Base-by-base conservation (phyloP, 2,888 invertebrate genomes). In the Lasioglossum figueresi region DNA sequence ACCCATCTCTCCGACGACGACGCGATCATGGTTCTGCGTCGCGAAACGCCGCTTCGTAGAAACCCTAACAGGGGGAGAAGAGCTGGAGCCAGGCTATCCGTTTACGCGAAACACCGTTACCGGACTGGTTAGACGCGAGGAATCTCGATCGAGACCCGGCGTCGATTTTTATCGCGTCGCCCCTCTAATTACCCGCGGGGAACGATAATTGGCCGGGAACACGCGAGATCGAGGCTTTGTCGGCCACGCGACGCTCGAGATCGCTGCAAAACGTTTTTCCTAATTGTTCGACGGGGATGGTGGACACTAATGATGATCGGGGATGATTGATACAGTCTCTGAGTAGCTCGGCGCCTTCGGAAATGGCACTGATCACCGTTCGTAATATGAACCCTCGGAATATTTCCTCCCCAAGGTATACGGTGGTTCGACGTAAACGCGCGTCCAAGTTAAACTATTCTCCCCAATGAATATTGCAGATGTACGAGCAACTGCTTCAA, bases 191-290 rank as follows among this genome's bases (percentile, higher is more conserved):
- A 82, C 70, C 85, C n/a, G 48, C 70, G 27, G 75, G 72, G 66
- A 79, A 81, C 79, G 81, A 80, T 85, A 83, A 88, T 87, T 85
- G 88, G 75, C 79, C 37, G 70, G 16, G 59, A 56, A 63, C 59
- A 63, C 59, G 59, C 48, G 40, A 59, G 66, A 63, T 19, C 43
- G n/a, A 31, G 40, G 43, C 71, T 71, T 70, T 27, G 40, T 40
- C 40, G 71, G 43, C 5, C 31, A 34, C 31, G 23, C 56, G 27
- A 63, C 59, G 27, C 59, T 31, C 59, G 6, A 16, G 59, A 63
- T 31, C 59, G 59, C 31, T 63, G 27, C 59, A 16, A 5, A 16
- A 31, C 27, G 31, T 1, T 63, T 31, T 31, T 31, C 59, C 5
- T 23, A 27, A 19, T 63, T 45, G 16, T 23, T 81, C 56, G 34